These are phyloP conservation scores for Campoplex nolae DNA, from an alignment of 2,888 invertebrate species.

Conservation along the genomic window DNA sequence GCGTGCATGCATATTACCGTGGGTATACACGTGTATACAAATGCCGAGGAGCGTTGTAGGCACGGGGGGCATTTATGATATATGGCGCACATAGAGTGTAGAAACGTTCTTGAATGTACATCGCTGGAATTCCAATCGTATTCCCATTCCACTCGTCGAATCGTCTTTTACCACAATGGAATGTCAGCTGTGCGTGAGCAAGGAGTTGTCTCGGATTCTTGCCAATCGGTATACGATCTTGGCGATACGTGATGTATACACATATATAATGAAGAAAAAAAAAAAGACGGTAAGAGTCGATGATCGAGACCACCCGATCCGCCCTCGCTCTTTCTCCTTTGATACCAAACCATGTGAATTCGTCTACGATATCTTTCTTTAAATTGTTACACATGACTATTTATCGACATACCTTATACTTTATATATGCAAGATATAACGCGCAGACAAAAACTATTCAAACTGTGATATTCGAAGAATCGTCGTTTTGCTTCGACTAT, in stretches of 20 bases:
- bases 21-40: slow-evolving; percentile 16
- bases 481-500: slow-evolving; percentile 46
- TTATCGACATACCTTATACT: slow-evolving; percentile 12
- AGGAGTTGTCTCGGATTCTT: slow-evolving; percentile 63
- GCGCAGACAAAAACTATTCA: slow-evolving; percentile 62
- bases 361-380: slow-evolving; percentile 27
- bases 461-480: slow-evolving; percentile 47
- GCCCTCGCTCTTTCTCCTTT: background rate
- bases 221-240: slow-evolving; percentile 59
- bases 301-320: slow-evolving; percentile 10
- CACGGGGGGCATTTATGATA: slow-evolving; percentile 69
- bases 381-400: slow-evolving; percentile 39
- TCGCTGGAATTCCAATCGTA: slow-evolving; percentile 65
- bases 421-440: slow-evolving; percentile 14
- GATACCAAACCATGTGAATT: background rate
- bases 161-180: slow-evolving; percentile 64
- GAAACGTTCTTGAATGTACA: slow-evolving; percentile 56
- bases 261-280: background rate
- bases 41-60: slow-evolving; percentile 28
- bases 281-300: slow-evolving; percentile 18
- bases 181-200: slow-evolving; percentile 57
- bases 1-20: slow-evolving; percentile 69
- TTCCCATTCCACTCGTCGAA: slow-evolving; percentile 64
- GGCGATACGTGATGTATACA: slow-evolving; percentile 8
- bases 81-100: slow-evolving; percentile 63